These are phyloP conservation scores for Idaea straminata DNA, from an alignment of 2,888 invertebrate species.

Conservation along the genomic window DNA sequence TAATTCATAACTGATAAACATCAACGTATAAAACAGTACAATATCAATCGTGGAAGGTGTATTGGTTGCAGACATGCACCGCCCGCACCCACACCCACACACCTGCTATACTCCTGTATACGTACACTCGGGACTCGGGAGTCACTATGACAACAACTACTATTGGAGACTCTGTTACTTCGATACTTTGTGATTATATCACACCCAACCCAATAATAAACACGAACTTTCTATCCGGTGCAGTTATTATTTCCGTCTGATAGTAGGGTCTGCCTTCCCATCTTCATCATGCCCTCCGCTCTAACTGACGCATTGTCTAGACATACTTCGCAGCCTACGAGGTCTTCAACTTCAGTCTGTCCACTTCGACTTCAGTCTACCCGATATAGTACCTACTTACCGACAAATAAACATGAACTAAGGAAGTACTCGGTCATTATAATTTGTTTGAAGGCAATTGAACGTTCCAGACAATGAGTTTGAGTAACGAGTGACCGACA, in stretches of 20 bases:
- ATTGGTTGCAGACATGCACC: not conserved
- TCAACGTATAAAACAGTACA: not conserved
- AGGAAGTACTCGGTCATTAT: not conserved
- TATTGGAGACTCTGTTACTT: conserved; percentile 12
- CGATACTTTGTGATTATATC: conserved; percentile 12
- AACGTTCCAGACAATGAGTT: not conserved
- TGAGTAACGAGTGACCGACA: not conserved
- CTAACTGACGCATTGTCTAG: too few relatives aligned
- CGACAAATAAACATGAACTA: not conserved
- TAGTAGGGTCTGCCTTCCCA: too few relatives aligned
- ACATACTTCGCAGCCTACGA: too few relatives aligned
- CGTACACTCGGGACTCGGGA: not conserved
- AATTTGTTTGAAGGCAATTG: not conserved
- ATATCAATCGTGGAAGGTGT: not conserved
- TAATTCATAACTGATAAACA: not conserved
- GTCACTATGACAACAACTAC: conserved; percentile 11
- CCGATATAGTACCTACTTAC: too few relatives aligned
- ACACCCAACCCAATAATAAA: too few relatives aligned
- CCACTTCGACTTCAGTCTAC: too few relatives aligned
- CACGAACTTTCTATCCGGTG: not conserved
- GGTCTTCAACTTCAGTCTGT: too few relatives aligned
- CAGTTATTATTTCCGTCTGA: not conserved
- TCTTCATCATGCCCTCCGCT: too few relatives aligned
- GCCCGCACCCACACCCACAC: not conserved
- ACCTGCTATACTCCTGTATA: too few relatives aligned